A percentile compares a stretch with the other conserved stretches of the same genome.
Evolutionary conservation across 2,113 vertebrate genomes (phyloP).

Genomic region (Aythya baeri): DNA sequence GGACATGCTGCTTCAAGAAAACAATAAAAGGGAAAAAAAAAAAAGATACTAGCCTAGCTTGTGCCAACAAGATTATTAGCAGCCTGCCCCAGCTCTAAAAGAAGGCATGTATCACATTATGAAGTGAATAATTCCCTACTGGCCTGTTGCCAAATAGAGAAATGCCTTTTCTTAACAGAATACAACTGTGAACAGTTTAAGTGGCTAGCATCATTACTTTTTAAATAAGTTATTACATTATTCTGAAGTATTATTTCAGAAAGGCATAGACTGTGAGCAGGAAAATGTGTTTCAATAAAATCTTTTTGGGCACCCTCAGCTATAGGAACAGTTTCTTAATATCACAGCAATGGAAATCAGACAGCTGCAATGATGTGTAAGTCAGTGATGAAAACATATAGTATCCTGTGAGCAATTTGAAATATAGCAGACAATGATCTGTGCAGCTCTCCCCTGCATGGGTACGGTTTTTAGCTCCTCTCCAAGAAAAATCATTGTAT

Average conservation of each 20-base stretch:
- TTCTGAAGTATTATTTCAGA: neutral
- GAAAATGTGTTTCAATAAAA: neutral
- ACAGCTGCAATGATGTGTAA: neutral
- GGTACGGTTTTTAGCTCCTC: neutral
- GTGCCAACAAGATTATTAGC: neutral
- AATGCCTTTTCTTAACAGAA: neutral
- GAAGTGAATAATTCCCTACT: neutral
- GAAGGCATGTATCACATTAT: fast-evolving
- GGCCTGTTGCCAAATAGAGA: neutral
- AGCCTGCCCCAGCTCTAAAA: neutral
- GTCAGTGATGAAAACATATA: neutral
- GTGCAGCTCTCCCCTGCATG: neutral
- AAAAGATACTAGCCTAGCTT: neutral
- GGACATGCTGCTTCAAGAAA: neutral
- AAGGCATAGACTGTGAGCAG: neutral
- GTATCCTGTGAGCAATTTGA: neutral
- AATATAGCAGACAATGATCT: neutral
- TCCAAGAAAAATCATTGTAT: neutral
- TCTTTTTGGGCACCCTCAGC: neutral
- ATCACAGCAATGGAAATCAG: neutral
- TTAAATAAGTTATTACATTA: neutral
- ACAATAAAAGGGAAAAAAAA: neutral
- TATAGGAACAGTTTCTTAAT: neutral
- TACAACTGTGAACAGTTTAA: neutral
- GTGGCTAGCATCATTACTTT: neutral